Evolutionary conservation across 2,888 invertebrate species (phyloP), one percentile per base, ranked within the genome.

Genomic region (Caenorhabditis zanzibari): DNA sequence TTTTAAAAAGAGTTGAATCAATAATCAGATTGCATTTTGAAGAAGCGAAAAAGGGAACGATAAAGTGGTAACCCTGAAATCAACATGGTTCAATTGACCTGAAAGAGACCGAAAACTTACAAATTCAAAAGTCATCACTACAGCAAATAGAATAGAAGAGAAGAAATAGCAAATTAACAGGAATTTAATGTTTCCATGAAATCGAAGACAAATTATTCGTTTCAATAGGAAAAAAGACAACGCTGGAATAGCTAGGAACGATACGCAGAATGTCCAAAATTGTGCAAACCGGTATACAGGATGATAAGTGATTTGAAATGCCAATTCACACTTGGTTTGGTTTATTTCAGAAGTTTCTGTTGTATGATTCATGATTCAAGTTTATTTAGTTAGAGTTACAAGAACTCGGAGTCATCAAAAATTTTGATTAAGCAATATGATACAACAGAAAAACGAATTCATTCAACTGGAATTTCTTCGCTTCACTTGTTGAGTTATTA

Each of bases 121-220:
- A 44, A 71, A 79, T 2, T 38, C 22, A 0, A 72, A 41, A 9
- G n/a, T 44, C 19, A 69, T n/a, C 24, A 28, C 54, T 1, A 56
- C n/a, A 10, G 64, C 41, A 14, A 72, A 64, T 16, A 71, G 14
- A 22, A 64, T 35, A 47, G 63, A 47, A n/a, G 47, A 28, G 10
- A 58, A 28, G 52, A 81, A 68, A 26, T 61, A 73, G 32, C 19
- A 38, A n/a, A 81, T 35, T 16, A 79, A 35, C 19, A 79, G 24
- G 22, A 49, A 52, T 16, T 81, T 81, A 24, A 81, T 22, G 54
- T 81, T 81, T 19, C 69, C 56, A 56, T 81, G 74, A 32, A 81
- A 81, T 5, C 54, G 81, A 35, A 69, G 61, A 19, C 6, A 14
- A 12, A 66, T 16, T 24, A 74, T 44, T 10, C 47, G 49, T 26